Conservation (phyloP, 2,888 invertebrate genomes). For the Itoplectis maculator region DNA sequence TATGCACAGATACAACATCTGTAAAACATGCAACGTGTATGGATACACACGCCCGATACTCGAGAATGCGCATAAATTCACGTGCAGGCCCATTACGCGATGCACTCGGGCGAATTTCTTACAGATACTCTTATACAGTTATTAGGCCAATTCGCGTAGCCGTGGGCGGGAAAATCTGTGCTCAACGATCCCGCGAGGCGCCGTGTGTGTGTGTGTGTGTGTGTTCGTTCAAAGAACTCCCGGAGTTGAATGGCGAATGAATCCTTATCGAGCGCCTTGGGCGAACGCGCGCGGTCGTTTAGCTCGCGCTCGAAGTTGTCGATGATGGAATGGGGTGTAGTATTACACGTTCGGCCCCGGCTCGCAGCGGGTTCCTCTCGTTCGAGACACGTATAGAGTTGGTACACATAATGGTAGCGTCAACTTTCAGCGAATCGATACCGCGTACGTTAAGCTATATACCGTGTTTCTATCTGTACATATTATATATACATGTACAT, state of each 20-base stretch:
- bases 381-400: constrained; percentile 48
- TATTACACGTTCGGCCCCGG: constrained; percentile 31
- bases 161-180: constrained; percentile 18
- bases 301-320: constrained; percentile 28
- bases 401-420: constrained; percentile 60
- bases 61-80: too few species aligned
- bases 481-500: background rate
- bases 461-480: background rate
- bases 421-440: constrained; percentile 66
- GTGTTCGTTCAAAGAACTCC: constrained; percentile 49
- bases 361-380: background rate
- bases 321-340: constrained; percentile 20
- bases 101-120: background rate
- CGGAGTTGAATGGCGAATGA: constrained; percentile 50
- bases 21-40: too few species aligned
- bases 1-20: too few species aligned
- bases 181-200: constrained; percentile 54
- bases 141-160: constrained; percentile 25
- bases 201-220: too few species aligned
- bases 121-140: background rate
- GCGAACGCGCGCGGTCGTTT: constrained; percentile 25
- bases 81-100: background rate
- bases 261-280: constrained; percentile 55
- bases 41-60: too few species aligned
- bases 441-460: constrained; percentile 39